phyloP scores from a whole-genome alignment of 2,797 vertebrate species.

The Coregonus ussuriensis region DNA sequence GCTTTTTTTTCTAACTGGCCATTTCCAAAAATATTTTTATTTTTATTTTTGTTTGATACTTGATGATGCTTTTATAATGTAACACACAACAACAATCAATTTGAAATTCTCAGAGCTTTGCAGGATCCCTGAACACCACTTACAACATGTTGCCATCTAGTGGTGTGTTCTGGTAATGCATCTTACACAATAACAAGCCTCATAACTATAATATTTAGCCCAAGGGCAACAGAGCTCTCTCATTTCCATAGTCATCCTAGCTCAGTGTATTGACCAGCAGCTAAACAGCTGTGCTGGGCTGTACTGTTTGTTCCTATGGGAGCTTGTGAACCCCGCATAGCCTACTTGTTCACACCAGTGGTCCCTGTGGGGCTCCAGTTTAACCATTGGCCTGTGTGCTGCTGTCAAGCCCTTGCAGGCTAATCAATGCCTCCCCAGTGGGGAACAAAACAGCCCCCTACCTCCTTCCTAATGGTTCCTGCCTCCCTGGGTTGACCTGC shows the following conservation, averaged over 20 bases:
- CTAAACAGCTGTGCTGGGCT: slow-evolving; percentile 36
- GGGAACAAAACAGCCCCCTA: slow-evolving; percentile 32
- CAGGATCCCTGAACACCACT: slow-evolving; percentile 42
- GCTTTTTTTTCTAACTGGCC: not conserved
- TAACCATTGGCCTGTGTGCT: slow-evolving; percentile 58
- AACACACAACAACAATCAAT: slow-evolving; percentile 44
- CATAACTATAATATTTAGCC: slow-evolving; percentile 57
- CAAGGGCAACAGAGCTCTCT: slow-evolving; percentile 59
- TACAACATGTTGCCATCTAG: slow-evolving; percentile 72
- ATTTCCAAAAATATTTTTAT: slow-evolving; percentile 17
- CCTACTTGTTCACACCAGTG: slow-evolving; percentile 34
- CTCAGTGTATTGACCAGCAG: slow-evolving; percentile 57
- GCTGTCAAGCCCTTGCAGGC: slow-evolving; percentile 36
- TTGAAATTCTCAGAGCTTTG: slow-evolving; percentile 36
- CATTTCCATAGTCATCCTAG: slow-evolving; percentile 60
- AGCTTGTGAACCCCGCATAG: slow-evolving; percentile 46
- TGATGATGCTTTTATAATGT: slow-evolving; percentile 41
- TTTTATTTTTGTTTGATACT: too few species aligned
- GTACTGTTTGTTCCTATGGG: slow-evolving; percentile 29
- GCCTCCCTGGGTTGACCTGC: slow-evolving; percentile 38
- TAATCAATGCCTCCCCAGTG: slow-evolving; percentile 45
- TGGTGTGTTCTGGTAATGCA: slow-evolving; percentile 45
- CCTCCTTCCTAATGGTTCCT: slow-evolving; percentile 3
- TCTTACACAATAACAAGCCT: slow-evolving; percentile 48
- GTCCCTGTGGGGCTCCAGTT: slow-evolving; percentile 38